Percentiles rank a stretch among this genome's conserved stretches.
Conservation (phyloP, 2,113 vertebrate genomes). For the Scopus umbretta region DNA sequence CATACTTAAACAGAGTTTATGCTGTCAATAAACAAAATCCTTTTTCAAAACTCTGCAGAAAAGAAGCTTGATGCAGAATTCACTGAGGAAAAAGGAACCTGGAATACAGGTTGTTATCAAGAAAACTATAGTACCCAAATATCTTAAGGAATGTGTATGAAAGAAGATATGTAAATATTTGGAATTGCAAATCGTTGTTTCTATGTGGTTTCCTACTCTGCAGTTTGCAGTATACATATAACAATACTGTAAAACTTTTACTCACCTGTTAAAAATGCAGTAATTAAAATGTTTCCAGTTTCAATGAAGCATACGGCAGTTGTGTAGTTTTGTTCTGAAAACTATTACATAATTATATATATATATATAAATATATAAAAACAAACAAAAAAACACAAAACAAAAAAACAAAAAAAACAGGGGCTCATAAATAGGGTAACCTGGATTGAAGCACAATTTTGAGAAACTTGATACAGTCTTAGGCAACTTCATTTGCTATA, state of each 20-base stretch:
- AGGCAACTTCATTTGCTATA: too few relatives aligned
- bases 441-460: too few relatives aligned
- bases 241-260: neutral
- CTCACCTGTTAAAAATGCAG: neutral
- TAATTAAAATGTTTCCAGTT: neutral
- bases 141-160: neutral
- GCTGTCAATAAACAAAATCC: slow-evolving; percentile 6
- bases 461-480: too few relatives aligned
- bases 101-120: neutral
- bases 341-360: too few relatives aligned
- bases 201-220: neutral
- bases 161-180: neutral
- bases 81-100: neutral
- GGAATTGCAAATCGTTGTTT: neutral
- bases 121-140: neutral
- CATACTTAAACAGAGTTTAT: neutral
- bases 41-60: neutral
- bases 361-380: too few relatives aligned
- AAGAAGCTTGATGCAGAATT: neutral
- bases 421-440: too few relatives aligned
- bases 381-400: too few relatives aligned
- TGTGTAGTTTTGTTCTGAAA: neutral
- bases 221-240: neutral
- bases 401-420: too few relatives aligned
- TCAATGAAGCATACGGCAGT: neutral